Conservation (phyloP, 2,113 vertebrate species). For the Lophura nycthemera region DNA sequence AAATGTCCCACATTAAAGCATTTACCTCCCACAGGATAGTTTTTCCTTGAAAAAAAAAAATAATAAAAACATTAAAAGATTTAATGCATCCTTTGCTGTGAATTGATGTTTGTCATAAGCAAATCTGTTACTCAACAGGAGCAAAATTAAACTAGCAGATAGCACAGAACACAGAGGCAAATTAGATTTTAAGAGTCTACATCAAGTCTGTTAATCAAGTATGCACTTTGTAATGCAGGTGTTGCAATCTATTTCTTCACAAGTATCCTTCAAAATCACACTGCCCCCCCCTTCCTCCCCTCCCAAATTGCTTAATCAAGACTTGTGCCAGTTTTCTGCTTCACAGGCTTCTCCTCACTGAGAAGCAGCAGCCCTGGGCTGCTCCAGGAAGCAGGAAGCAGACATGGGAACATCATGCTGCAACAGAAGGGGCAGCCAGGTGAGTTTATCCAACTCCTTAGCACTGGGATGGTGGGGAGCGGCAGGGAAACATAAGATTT, state of each 20-base stretch:
- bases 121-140: neutral
- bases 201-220: neutral
- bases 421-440: neutral
- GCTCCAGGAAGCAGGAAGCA: conserved; percentile 31
- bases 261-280: neutral
- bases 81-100: neutral
- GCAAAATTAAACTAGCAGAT: neutral
- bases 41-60: neutral
- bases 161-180: neutral
- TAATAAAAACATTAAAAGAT: neutral
- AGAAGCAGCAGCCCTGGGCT: conserved; percentile 3
- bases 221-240: neutral
- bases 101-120: neutral
- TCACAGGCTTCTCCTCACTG: neutral
- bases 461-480: neutral
- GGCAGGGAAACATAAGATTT: neutral
- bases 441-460: neutral
- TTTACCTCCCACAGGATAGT: neutral
- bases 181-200: conserved; percentile 1
- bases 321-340: conserved; percentile 29
- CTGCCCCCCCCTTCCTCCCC: neutral
- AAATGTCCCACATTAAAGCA: neutral
- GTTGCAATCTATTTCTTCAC: neutral
- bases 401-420: conserved; percentile 10
- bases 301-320: conserved; percentile 7